Percentiles rank a stretch among this genome's conserved stretches.
phyloP scores from a whole-genome alignment of 2,888 invertebrate species.

The Auanema freiburgensis region DNA sequence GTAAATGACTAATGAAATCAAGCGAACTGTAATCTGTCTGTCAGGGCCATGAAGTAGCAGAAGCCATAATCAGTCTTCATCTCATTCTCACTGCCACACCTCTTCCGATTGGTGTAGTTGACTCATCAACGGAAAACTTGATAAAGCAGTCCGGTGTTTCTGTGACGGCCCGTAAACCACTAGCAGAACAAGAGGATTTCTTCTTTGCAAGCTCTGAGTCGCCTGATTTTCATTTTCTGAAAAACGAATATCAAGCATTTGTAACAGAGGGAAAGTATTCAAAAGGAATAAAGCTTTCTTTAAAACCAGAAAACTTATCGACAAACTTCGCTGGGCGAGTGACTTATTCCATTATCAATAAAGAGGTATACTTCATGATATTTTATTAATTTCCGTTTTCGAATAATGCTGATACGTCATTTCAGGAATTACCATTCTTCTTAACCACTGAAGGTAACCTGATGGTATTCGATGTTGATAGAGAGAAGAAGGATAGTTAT shows the following conservation, averaged over 20 bases:
- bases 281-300: constrained; percentile 42
- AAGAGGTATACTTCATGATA: constrained; percentile 9
- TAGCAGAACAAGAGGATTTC: too few relatives aligned
- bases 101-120: too few relatives aligned
- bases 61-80: too few relatives aligned
- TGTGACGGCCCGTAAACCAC: too few relatives aligned
- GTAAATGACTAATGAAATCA: constrained; percentile 9
- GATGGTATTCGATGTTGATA: constrained; percentile 52
- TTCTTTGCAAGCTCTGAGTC: too few relatives aligned
- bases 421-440: constrained; percentile 16
- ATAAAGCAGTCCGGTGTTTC: too few relatives aligned
- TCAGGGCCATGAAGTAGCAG: neutral
- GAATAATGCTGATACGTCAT: constrained; percentile 18
- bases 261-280: constrained; percentile 53
- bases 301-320: constrained; percentile 42
- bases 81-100: too few relatives aligned
- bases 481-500: constrained; percentile 44
- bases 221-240: neutral
- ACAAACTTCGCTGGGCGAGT: constrained; percentile 12
- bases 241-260: constrained; percentile 29
- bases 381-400: neutral
- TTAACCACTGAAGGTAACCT: constrained; percentile 43
- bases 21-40: too few relatives aligned
- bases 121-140: too few relatives aligned
- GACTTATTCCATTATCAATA: constrained; percentile 28